phyloP scores from a whole-genome alignment of 2,113 vertebrate species.

The Mormoops blainvillei region DNA sequence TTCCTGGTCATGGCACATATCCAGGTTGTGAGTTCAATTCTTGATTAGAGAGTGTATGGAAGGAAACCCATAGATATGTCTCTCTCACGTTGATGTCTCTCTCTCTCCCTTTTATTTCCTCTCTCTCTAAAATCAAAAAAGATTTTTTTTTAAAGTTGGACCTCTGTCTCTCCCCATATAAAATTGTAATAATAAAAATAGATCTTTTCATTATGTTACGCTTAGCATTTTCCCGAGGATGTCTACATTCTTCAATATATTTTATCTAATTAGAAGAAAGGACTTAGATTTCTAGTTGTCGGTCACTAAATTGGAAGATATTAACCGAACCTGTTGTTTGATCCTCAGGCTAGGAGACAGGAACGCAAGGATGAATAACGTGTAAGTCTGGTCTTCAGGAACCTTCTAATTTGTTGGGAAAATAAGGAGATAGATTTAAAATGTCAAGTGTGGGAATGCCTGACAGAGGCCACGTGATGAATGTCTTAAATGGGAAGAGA shows the following conservation, averaged over 20 bases:
- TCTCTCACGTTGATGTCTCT: too few species aligned
- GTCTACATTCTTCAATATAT: background rate
- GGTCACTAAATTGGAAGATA: background rate
- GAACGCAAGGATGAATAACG: background rate
- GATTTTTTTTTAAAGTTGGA: background rate
- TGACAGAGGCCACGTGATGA: rapidly evolving
- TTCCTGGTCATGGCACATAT: too few species aligned
- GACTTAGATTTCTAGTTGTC: background rate
- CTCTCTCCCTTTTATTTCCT: too few species aligned
- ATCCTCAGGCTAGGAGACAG: background rate
- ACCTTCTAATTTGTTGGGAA: background rate
- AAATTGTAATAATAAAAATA: background rate
- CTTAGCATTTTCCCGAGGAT: background rate
- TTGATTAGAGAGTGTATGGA: too few species aligned
- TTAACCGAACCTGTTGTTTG: background rate
- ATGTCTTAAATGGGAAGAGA: background rate
- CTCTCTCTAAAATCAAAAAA: too few species aligned
- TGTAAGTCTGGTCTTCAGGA: background rate
- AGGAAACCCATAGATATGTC: too few species aligned
- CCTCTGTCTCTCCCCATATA: background rate
- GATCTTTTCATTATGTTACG: background rate
- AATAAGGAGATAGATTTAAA: too few species aligned
- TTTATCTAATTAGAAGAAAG: background rate
- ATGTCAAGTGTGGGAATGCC: background rate
- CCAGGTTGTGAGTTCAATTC: too few species aligned